Base-by-base conservation (phyloP, 2,797 vertebrate genomes). In the Gymnocypris eckloni region DNA sequence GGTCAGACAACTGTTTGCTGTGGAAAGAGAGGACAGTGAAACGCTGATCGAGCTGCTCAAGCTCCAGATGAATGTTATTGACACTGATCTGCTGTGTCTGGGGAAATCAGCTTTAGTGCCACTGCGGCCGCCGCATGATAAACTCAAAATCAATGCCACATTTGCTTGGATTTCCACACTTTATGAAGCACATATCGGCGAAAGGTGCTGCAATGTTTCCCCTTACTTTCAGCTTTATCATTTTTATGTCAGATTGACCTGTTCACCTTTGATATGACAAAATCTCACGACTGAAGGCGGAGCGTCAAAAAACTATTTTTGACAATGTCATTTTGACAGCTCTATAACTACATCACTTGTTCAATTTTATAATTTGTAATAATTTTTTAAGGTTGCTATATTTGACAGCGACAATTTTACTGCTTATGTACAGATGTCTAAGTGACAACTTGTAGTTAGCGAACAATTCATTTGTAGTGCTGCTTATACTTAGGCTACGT, bases 101-200 rank as follows among this genome's bases (percentile, higher is more conserved):
- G 96, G 96, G 96, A 97, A 97, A 97, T 97, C 96, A 96, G 79
- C 78, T 84, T 86, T 93, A 96, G 95, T 95, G 95, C 92, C 92
- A 89, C 90, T 81, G 83, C 88, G 82, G 90, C 86, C 85, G 66
- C 77, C 90, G 86, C 77, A 92, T 96, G 95, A 96, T 95, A 94
- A 94, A 96, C 96, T 93, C 93, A 94, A 95, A 96, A 96, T 96
- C 96, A 96, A 96, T 96, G 94, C 79, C 92, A 91, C 90, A 92
- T 96, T 96, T 94, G 93, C 92, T 91, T 93, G 91, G 87, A 89
- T 95, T 94, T 93, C 87, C 89, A 88, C 88, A 95, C 92, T 95
- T 92, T 94, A 95, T 96, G 92, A 95, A 95, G 93, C 87, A 75
- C 88, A 89, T 92, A 94, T 93, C 89, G 93, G 93, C 87, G 92